Base-by-base conservation (phyloP, 2,113 vertebrate species). In the Tauraco erythrolophus region DNA sequence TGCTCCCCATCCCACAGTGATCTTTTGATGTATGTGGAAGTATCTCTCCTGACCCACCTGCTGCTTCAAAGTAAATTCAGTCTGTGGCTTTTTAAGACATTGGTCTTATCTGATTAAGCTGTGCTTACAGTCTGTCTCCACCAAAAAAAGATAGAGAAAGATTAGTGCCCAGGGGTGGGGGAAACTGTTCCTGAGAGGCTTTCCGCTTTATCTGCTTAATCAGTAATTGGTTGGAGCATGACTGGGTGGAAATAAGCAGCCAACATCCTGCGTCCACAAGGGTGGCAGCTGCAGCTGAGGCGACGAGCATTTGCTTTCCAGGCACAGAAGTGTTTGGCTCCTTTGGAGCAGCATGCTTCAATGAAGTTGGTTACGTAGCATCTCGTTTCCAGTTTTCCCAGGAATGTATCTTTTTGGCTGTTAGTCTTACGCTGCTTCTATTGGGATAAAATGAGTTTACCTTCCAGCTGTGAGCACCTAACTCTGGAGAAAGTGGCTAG, bases 401-500 rank as follows among this genome's bases (percentile, higher is more conserved):
- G 94, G 96, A 97, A 97, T 97, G 77, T 88, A 72, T 94, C 75
- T 77, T 87, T 92, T 86, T 95, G 80, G 65, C 89, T 96, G 14
- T 95, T 96, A 94, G 93, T 87, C 65, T 92, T 84, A n/a, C 31
- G 28, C 77, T 61, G 57, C 93, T 97, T 96, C 75, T 77, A 56
- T 92, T 94, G 70, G 96, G 93, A 97, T 96, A 98, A 98, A 97
- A 99, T 99, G 99, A 99, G 99, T 98, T 98, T 99, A 95, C 99
- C 99, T 39, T 97, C 98, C 87, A 98, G 98, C 97, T 99, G 98
- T 94, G 99, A 99, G 77, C 98, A 98, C 95, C 97, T 98, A 68
- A 98, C 98, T 83, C 96, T 99, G 98, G 98, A 99, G 97, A 99
- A 98, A 97, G 98, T 99, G 91, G 97, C 99, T 82, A 98, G 98